Conservation (phyloP, 92 coral and sea anemone genomes). For the Ricordea florida region DNA sequence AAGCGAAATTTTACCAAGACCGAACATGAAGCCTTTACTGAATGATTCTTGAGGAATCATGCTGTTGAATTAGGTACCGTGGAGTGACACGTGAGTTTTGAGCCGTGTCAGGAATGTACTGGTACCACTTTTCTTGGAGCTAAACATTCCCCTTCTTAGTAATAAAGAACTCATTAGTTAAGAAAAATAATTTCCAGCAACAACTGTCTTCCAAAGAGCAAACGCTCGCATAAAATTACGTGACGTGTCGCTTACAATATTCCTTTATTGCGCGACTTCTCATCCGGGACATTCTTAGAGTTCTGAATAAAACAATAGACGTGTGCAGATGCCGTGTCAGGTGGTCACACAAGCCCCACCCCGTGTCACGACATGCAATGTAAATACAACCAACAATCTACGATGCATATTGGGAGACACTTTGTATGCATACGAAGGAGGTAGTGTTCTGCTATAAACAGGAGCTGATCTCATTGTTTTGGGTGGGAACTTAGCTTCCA, state of each 20-base stretch:
- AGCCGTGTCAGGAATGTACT: too few relatives aligned
- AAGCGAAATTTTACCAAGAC: too few relatives aligned
- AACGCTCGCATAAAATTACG: slow-evolving; percentile 36
- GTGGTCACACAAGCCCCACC: slow-evolving; percentile 79
- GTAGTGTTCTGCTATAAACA: slow-evolving; percentile 51
- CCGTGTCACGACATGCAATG: slow-evolving; percentile 73
- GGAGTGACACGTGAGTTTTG: too few relatives aligned
- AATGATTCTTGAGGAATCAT: too few relatives aligned
- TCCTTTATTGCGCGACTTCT: slow-evolving; percentile 10
- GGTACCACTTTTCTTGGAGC: too few relatives aligned
- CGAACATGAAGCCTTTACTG: too few relatives aligned
- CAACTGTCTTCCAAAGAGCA: not conserved
- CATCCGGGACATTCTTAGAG: slow-evolving; percentile 37
- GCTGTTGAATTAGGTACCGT: too few relatives aligned
- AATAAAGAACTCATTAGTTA: not conserved
- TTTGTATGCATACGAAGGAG: slow-evolving; percentile 46
- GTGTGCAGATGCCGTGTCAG: slow-evolving; percentile 65
- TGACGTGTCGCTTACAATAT: slow-evolving; percentile 19
- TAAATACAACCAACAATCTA: slow-evolving; percentile 56
- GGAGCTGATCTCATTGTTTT: slow-evolving; percentile 70
- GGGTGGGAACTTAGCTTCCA: slow-evolving; percentile 38
- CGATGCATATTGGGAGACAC: slow-evolving; percentile 44
- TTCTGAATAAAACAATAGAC: slow-evolving; percentile 47
- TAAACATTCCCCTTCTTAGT: too few relatives aligned
- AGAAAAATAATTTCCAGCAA: not conserved